Base-by-base conservation (phyloP, 2,888 invertebrate genomes). In the Rugalucina vietnamica region DNA sequence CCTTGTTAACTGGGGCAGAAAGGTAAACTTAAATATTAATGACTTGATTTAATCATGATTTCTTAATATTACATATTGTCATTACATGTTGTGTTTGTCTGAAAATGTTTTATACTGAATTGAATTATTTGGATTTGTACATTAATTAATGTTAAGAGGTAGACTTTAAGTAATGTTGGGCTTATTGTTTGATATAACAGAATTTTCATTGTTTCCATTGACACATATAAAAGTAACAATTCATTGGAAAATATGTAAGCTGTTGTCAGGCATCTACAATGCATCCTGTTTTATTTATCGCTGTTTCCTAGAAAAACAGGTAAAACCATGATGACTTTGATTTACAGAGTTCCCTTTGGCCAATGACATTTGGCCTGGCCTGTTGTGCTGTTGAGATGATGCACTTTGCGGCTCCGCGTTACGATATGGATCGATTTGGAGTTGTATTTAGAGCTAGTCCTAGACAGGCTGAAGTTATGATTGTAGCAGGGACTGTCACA, bases 341-440 rank as follows among this genome's bases (percentile, higher is more conserved):
- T 21, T 82, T 92, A n/a, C 89, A 96, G 96, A 97, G 97, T 93
- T 99, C 99, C 0, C 95, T 99, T 43, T 99, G 99, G 99, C 99
- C 99, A 0, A 96, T 99, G 95, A 99, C 99, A 12, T 99, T 99
- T 95, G 99, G 99, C 84, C 95, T 99, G 92, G 99, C 99, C 1
- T 99, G 99, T 93, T 99, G 99, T 96, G 99, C 99, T 88, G 99
- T 99, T 3, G 99, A 99, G 96, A 99, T 99, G 99, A 99, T 99
- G 99, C 99, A 99, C 96, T 98, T 99, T 79, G 99, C 99, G 89
- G 99, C 99, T 43, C 99, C 99, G 1, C 96, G 99, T 91, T 99
- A 99, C 94, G 99, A 99, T 95, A 99, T 99, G 99, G 99, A 99
- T 96, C 97, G 99, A 95, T 96, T 97, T 96, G 99, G 99, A 94